Evolutionary conservation across 2,113 vertebrate genomes (phyloP), one percentile per base, ranked within the genome.

Genomic region (Prionailurus viverrinus): DNA sequence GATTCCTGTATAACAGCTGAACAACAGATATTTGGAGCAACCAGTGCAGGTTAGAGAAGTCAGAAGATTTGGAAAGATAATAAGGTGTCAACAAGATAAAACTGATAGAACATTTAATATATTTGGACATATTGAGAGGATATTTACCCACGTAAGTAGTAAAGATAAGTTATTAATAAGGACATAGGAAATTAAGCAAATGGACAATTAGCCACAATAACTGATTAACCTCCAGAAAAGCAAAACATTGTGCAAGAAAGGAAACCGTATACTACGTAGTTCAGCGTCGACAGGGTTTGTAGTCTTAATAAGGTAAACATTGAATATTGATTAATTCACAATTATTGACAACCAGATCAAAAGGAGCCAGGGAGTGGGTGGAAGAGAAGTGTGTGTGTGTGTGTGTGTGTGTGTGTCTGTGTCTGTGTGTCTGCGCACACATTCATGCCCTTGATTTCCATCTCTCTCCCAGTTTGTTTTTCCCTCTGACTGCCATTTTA

Each of bases 401-500:
- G 63, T 27, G 65, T 61, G 21, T 71, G 13, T 18, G 41, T 41
- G 41, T 41, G 41, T 14, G 48, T 51, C 14, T 63, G 55, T 23
- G 29, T 41, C 41, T 18, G 25, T 23, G 25, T 25, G 39, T 27
- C 19, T 41, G 18, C 25, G 18, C 53, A 7, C 61, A 39, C 41
- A 8, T 45, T 15, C 36, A 53, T 31, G 45, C 80, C 58, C 25
- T 51, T 81, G 74, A 74, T 74, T 91, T 81, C 73, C 23, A 14
- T 78, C 71, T 63, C 18, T 45, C 33, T 66, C 29, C 12, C 71
- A n/a, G 41, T 41, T 63, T 94, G 58, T 74, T 65, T 85, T 87
- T 95, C 78, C 68, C 61, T 89, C 78, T 92, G 27, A 83, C 48
- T 92, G 18, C 39, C 73, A 18, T 85, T 88, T 73, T 90, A 39